A percentile compares a stretch with the other conserved stretches of the same genome.
These are phyloP conservation scores for Ptyas mucosa DNA, from an alignment of 2,113 vertebrate genomes.

Conservation along the genomic window DNA sequence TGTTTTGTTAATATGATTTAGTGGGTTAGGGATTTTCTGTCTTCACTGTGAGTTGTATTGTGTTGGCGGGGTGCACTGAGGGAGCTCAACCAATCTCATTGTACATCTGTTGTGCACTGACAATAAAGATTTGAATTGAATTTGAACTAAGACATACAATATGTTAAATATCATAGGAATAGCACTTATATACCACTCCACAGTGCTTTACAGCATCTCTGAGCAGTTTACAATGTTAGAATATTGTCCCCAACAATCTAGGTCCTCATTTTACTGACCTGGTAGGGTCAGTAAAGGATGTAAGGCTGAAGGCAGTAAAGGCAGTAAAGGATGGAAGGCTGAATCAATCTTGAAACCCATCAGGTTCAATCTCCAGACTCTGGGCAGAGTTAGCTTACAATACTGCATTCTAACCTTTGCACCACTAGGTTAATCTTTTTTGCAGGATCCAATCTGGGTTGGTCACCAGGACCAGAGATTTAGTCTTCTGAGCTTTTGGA, in stretches of 20 bases:
- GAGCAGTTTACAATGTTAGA: background rate
- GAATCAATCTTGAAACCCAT: background rate
- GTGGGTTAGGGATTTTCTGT: no score
- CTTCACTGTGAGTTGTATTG: no score
- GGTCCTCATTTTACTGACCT: background rate
- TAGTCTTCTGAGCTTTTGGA: background rate
- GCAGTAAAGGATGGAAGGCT: background rate
- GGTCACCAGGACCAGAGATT: background rate
- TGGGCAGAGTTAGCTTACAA: background rate
- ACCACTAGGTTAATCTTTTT: background rate
- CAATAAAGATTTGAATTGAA: no score
- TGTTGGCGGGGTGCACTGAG: no score
- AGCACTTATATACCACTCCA: background rate
- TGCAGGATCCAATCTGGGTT: background rate
- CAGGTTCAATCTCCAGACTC: background rate
- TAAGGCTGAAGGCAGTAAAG: no score
- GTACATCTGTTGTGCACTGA: no score
- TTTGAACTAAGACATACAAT: background rate
- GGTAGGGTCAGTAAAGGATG: no score
- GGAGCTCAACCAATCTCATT: no score
- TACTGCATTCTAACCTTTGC: background rate
- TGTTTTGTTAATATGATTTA: no score
- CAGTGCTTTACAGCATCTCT: background rate
- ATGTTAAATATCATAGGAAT: background rate
- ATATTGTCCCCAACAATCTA: background rate